phyloP scores from a whole-genome alignment of 2,113 vertebrate species.

The Catharus bicknelli region DNA sequence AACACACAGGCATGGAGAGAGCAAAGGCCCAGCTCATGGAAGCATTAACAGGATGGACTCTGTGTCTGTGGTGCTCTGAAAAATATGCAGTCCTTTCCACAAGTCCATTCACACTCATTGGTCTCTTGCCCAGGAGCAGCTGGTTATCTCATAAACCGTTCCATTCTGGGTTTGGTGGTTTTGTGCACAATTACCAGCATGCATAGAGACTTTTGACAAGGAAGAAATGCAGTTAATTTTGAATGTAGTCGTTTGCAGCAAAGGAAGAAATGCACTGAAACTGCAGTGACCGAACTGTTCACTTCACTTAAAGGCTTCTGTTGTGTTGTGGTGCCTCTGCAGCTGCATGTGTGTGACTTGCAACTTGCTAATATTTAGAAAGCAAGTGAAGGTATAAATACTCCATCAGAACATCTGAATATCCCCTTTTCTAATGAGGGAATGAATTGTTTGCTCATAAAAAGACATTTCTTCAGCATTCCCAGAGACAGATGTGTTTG shows the following conservation, averaged over 20 bases:
- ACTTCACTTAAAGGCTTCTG: background rate
- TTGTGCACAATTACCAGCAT: background rate
- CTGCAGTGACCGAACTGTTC: background rate
- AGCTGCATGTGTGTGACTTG: background rate
- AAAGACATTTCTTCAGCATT: background rate
- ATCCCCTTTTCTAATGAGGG: background rate
- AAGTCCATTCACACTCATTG: background rate
- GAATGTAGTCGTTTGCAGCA: background rate
- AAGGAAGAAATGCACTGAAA: background rate
- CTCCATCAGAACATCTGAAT: background rate
- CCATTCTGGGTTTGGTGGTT: background rate
- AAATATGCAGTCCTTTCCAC: rapidly evolving
- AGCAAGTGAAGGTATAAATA: background rate
- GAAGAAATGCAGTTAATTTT: background rate
- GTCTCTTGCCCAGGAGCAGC: background rate
- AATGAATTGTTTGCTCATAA: background rate
- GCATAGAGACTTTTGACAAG: background rate
- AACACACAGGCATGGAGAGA: background rate
- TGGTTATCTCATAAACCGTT: background rate
- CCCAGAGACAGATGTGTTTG: background rate
- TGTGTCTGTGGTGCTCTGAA: background rate
- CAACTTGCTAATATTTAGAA: background rate
- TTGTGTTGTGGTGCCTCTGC: background rate
- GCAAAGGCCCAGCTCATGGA: background rate
- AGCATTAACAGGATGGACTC: background rate